Percentiles rank a stretch among this genome's conserved stretches.
These are phyloP conservation scores for Drosophila kanekoi DNA, from an alignment of 2,888 invertebrate species.

Conservation along the genomic window DNA sequence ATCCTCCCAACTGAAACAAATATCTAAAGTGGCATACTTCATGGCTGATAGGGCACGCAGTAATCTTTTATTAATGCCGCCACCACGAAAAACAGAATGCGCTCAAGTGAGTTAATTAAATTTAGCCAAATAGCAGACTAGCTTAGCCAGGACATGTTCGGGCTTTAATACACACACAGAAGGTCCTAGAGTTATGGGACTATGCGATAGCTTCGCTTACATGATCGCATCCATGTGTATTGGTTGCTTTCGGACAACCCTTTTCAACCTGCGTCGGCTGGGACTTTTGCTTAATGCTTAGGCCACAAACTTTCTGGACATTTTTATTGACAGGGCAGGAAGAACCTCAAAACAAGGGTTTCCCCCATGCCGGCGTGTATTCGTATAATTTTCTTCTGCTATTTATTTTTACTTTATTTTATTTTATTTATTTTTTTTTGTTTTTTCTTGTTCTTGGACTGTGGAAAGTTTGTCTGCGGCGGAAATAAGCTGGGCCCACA, in stretches of 20 bases:
- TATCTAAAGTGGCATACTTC: slow-evolving; percentile 73
- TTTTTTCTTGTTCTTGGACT: slow-evolving; percentile 22
- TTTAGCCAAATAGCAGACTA: slow-evolving; percentile 49
- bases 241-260: slow-evolving; percentile 55
- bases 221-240: slow-evolving; percentile 9
- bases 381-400: slow-evolving; percentile 58
- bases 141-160: neutral
- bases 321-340: slow-evolving; percentile 78
- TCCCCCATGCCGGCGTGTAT: slow-evolving; percentile 28
- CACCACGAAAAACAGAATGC: slow-evolving; percentile 34
- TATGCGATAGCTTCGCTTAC: neutral
- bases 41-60: slow-evolving; percentile 56
- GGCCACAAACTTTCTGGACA: slow-evolving; percentile 76
- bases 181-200: slow-evolving; percentile 9
- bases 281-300: slow-evolving; percentile 66
- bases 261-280: slow-evolving; percentile 60
- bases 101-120: slow-evolving; percentile 81
- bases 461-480: slow-evolving; percentile 71
- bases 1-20: slow-evolving; percentile 67
- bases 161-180: slow-evolving; percentile 26
- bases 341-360: slow-evolving; percentile 62
- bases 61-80: slow-evolving; percentile 81
- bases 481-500: slow-evolving; percentile 69
- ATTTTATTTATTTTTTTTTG: slow-evolving; percentile 1
- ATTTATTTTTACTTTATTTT: slow-evolving; percentile 24